These are phyloP conservation scores for Tiliqua scincoides DNA, from an alignment of 2,113 vertebrate species.

Conservation along the genomic window DNA sequence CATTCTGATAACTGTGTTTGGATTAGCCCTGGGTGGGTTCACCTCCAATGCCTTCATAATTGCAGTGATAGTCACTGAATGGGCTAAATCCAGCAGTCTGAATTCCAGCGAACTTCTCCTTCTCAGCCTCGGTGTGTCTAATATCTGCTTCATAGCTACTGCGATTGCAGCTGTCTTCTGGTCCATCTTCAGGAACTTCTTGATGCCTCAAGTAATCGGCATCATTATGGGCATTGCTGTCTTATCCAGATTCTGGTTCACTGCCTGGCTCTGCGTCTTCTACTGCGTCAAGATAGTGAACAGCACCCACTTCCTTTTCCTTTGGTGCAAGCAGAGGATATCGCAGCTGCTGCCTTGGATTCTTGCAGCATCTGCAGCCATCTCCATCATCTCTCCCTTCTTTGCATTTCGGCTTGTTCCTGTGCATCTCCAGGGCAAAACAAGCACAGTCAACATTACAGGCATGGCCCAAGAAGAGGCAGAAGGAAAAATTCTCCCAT, in stretches of 20 bases:
- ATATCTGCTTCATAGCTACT: neutral
- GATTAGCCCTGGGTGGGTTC: neutral
- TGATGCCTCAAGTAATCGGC: neutral
- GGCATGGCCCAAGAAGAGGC: neutral
- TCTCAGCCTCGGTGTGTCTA: neutral
- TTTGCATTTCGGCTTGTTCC: neutral
- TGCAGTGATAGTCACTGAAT: neutral
- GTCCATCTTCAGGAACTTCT: no score
- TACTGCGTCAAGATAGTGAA: constrained; percentile 7
- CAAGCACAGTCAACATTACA: neutral
- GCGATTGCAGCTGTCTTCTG: neutral
- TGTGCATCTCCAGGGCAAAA: neutral
- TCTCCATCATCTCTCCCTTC: neutral
- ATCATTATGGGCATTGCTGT: fast-evolving
- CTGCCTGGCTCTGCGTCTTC: constrained; percentile 8
- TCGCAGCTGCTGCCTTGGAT: neutral
- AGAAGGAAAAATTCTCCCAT: fast-evolving
- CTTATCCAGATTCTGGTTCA: neutral
- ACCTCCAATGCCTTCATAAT: constrained; percentile 8
- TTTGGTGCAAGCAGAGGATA: constrained; percentile 13
- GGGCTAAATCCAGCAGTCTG: neutral
- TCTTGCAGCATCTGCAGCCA: neutral
- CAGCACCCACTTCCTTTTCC: neutral
- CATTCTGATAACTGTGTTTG: neutral
- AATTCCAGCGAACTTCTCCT: neutral